Evolutionary conservation across 2,888 invertebrate genomes (phyloP), one percentile per base, ranked within the genome.

Genomic region (Drosophila maculinotata): DNA sequence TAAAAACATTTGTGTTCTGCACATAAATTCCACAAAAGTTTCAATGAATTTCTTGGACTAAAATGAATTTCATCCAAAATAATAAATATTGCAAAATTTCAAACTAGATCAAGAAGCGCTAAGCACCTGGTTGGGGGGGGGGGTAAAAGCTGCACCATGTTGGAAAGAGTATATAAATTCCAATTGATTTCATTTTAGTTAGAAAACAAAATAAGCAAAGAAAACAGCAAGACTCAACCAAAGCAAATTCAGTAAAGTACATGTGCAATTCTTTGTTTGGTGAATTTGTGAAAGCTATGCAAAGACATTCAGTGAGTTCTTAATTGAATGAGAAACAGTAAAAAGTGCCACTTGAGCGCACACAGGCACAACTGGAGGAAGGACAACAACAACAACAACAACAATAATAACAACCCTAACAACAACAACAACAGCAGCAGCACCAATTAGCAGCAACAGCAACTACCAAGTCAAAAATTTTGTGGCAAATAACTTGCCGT

Each of bases 111-210:
- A n/a, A n/a, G n/a, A n/a, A n/a, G n/a, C n/a, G n/a, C n/a, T n/a
- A n/a, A n/a, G n/a, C n/a, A n/a, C n/a, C n/a, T n/a, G n/a, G n/a
- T n/a, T n/a, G n/a, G n/a, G n/a, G n/a, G n/a, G n/a, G n/a, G n/a
- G n/a, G n/a, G n/a, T n/a, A n/a, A n/a, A n/a, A n/a, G n/a, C n/a
- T n/a, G n/a, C n/a, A n/a, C n/a, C n/a, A n/a, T n/a, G n/a, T 1
- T 20, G 23, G 28, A 54, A 51, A 51, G 65, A 56, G 65, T 64
- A 64, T 42, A 15, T 0, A 9, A 41, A 12, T 7, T 4, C 14
- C 26, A 41, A 41, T 33, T 15, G 5, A 47, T 52, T 33, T 30
- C 17, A 15, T 33, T 52, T 38, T 1, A 28, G 25, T 42, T 17
- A 42, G 39, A 15, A 35, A 31, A n/a, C n/a, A n/a, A 3, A 59